phyloP scores from a whole-genome alignment of 2,888 invertebrate genomes.

The Oligia fasciuncula region DNA sequence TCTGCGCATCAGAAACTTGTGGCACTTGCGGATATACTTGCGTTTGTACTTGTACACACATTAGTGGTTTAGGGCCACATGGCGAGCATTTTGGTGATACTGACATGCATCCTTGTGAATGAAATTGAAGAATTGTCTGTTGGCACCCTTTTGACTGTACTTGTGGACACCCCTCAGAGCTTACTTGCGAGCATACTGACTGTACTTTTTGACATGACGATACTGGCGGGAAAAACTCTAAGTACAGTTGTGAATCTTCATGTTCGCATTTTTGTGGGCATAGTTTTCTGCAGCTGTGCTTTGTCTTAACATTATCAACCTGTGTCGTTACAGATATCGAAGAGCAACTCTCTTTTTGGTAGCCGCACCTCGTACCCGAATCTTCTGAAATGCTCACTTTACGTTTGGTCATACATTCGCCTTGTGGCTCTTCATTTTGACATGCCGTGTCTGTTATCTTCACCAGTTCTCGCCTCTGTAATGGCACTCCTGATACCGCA shows the following conservation, averaged over 20 bases:
- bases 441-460: slow-evolving; percentile 15
- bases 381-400: slow-evolving; percentile 34
- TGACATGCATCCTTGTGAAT: slow-evolving; percentile 6
- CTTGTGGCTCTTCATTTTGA: slow-evolving; percentile 23
- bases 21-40: slow-evolving; percentile 2
- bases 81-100: not conserved
- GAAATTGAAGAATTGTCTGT: not conserved
- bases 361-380: not conserved
- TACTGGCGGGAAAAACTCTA: not conserved
- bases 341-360: slow-evolving; percentile 9
- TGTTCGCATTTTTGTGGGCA: not conserved
- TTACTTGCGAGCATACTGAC: not conserved
- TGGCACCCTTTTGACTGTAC: not conserved
- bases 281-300: slow-evolving; percentile 15
- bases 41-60: slow-evolving; percentile 7
- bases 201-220: slow-evolving; percentile 1
- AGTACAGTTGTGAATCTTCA: not conserved
- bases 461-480: not conserved
- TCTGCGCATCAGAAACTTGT: slow-evolving; percentile 56
- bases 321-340: slow-evolving; percentile 10
- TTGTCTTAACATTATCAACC: not conserved
- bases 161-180: not conserved
- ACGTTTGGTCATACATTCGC: slow-evolving; percentile 28
- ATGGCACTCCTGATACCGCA: slow-evolving; percentile 3
- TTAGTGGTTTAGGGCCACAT: not conserved